phyloP scores from a whole-genome alignment of 30 jellyfish, hydroid and myxozoan genomes.

The Pelagia noctiluca region DNA sequence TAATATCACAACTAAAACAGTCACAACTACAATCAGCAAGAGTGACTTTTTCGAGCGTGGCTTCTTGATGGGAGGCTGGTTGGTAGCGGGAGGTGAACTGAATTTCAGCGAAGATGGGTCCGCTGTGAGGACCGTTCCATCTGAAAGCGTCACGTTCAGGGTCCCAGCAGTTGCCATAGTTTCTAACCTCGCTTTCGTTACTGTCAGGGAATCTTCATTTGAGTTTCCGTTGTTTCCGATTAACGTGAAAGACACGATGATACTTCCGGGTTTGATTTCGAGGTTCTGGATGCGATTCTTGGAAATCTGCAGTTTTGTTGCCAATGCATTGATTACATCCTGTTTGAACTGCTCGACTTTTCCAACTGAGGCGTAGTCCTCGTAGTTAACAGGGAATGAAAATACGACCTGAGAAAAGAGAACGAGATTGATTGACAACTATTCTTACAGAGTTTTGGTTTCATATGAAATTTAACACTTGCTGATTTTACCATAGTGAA shows the following conservation, averaged over 20 bases:
- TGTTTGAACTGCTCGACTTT: constrained; percentile 11
- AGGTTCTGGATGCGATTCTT: constrained; percentile 48
- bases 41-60: not conserved
- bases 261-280: constrained; percentile 53
- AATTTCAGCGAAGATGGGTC: constrained; percentile 4
- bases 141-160: constrained; percentile 18
- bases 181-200: not conserved
- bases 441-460: not conserved
- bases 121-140: constrained; percentile 1
- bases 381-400: constrained; percentile 52
- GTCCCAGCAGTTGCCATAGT: constrained; percentile 47
- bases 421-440: not conserved
- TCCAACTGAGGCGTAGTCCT: not conserved
- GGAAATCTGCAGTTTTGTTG: constrained; percentile 45
- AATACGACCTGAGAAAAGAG: constrained; percentile 27
- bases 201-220: constrained; percentile 18
- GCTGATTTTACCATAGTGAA: too few species aligned
- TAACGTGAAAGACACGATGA: constrained; percentile 63
- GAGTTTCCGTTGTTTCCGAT: constrained; percentile 29
- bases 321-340: constrained; percentile 29
- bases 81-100: not conserved
- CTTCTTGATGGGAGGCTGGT: not conserved
- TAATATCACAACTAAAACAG: not conserved
- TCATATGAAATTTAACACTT: too few species aligned
- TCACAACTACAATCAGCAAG: not conserved